Conservation (phyloP, 2,113 vertebrate genomes). For the Rhinopomastus cyanomelas region DNA sequence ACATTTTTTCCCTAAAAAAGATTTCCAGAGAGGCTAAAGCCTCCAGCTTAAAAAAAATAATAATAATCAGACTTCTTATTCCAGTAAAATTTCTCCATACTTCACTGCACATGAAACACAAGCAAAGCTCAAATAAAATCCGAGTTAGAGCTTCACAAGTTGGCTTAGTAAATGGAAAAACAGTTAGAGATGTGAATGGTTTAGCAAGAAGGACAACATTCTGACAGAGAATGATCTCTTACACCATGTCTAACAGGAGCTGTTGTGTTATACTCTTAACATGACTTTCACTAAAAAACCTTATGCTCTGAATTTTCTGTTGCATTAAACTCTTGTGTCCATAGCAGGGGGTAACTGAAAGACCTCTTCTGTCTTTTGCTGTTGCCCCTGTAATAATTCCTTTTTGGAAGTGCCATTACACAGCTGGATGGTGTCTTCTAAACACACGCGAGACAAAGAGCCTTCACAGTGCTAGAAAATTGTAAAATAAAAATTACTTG, state of each 20-base stretch:
- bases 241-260: not conserved
- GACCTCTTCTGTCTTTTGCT: not conserved
- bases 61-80: not conserved
- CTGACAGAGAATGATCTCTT: not conserved
- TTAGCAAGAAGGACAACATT: not conserved
- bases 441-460: accelerated
- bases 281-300: constrained; percentile 9
- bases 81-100: not conserved
- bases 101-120: not conserved
- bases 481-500: not conserved
- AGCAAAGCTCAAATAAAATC: not conserved
- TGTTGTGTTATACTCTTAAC: not conserved
- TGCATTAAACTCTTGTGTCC: constrained; percentile 15
- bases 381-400: not conserved
- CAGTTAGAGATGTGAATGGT: not conserved
- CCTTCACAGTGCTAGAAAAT: not conserved
- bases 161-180: constrained; percentile 1
- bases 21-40: not conserved
- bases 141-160: not conserved
- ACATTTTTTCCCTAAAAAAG: not conserved
- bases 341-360: not conserved
- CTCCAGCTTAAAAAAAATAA: not conserved
- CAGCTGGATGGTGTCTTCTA: not conserved
- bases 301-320: not conserved
- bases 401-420: not conserved